Evolutionary conservation across 2,113 vertebrate species (phyloP), one percentile per base, ranked within the genome.

Genomic region (Neolamprologus ventralis): DNA sequence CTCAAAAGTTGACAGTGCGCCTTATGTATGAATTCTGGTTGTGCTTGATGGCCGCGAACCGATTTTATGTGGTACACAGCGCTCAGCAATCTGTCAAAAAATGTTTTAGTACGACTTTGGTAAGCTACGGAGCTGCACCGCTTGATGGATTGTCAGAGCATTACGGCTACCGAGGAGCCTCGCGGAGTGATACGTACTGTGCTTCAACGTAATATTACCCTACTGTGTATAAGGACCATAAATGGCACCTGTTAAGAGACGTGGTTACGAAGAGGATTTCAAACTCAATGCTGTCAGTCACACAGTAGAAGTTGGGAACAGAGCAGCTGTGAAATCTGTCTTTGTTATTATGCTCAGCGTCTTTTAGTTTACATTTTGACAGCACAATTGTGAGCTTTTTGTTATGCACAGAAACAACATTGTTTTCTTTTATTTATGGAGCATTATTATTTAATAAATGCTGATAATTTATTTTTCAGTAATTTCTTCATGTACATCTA

Each of bases 51-150:
- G 17, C 45, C 16, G 1, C 16, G 7, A 51, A 51, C 9, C 2
- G 0, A 0, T 51, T 51, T 51, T 6, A 51, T 10, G 49, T 51
- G 5, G 5, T 0, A 21, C 51, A 53, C 5, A 0, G 19, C 5
- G 9, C 49, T 53, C 49, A n/a, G 19, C 19, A n/a, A n/a, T 53
- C 19, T 53, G 3, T 53, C 49, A 10, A 51, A 0, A n/a, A n/a
- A 53, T 53, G 5, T 10, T 51, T 1, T 51, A 51, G 49, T n/a
- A 1, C 2, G 0, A 51, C 49, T 51, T 51, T n/a, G 9, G 4
- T n/a, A 1, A 51, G 17, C 17, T n/a, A 51, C 19, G 23, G 23
- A 23, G 23, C 23, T 0, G 49, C 49, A 51, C 4, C 8, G 5
- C 17, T 51, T 51, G 8, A 51, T n/a, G 8, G 49, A 9, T 51